These are phyloP conservation scores for Conus betulinus DNA, from an alignment of 1,140 invertebrate genomes.

Conservation along the genomic window DNA sequence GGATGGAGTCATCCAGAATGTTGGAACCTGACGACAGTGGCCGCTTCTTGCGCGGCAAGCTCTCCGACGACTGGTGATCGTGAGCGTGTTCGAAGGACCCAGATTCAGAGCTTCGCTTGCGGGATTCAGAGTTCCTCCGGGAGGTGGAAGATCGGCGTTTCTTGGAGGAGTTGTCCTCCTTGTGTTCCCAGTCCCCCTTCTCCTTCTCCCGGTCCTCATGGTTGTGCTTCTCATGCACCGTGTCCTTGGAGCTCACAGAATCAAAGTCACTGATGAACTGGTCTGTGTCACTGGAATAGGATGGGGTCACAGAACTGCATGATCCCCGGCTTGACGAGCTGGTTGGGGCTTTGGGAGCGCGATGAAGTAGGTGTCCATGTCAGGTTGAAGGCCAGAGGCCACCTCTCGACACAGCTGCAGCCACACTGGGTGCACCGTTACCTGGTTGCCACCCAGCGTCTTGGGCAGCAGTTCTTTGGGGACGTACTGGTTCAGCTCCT, in stretches of 20 bases:
- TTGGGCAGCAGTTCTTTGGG: conserved; percentile 87
- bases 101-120: conserved; percentile 45
- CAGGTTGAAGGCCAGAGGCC: conserved; percentile 54
- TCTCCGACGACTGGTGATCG: conserved; percentile 35
- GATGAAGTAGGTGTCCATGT: conserved; percentile 64
- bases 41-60: conserved; percentile 62
- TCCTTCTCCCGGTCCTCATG: conserved; percentile 70
- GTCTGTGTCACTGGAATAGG: conserved; percentile 65
- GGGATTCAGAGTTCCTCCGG: conserved; percentile 39
- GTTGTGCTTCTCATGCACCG: conserved; percentile 74
- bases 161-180: conserved; percentile 32
- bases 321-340: conserved; percentile 17
- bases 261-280: conserved; percentile 70
- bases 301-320: conserved; percentile 51
- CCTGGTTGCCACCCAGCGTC: conserved; percentile 89
- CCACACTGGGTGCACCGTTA: conserved; percentile 93
- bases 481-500: conserved; percentile 79
- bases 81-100: conserved; percentile 34
- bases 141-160: conserved; percentile 53
- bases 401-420: conserved; percentile 83
- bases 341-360: conserved; percentile 40
- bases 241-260: conserved; percentile 77
- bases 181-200: conserved; percentile 49
- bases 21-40: conserved; percentile 57
- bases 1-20: conserved; percentile 67